Evolutionary conservation across 2,113 vertebrate genomes (phyloP).

Genomic region (Tinamus guttatus): DNA sequence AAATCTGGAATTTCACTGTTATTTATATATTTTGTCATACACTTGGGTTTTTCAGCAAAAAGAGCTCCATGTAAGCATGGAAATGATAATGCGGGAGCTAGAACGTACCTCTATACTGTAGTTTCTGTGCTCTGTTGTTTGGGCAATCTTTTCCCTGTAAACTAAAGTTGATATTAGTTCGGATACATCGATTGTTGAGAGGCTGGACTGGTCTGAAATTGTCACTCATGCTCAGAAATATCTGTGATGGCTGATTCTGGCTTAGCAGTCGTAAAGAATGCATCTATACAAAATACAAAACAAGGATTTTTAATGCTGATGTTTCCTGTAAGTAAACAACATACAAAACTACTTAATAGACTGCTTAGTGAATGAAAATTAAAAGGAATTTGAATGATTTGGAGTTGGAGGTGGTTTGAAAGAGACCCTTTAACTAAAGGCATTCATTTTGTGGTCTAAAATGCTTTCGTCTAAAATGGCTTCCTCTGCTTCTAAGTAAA

Average conservation of each 20-base stretch:
- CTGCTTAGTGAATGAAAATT: not conserved
- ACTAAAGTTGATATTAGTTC: slow-evolving; percentile 99
- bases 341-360: not conserved
- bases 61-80: not conserved
- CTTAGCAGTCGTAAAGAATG: slow-evolving; percentile 97
- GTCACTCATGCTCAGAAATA: slow-evolving; percentile 99
- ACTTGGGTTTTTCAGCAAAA: not conserved
- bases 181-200: slow-evolving; percentile 98
- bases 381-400: not conserved
- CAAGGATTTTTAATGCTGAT: not conserved
- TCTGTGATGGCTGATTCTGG: slow-evolving; percentile 99
- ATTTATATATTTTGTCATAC: not conserved
- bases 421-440: not conserved
- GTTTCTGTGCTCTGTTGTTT: slow-evolving; percentile 97
- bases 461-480: too few species aligned
- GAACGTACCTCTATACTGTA: slow-evolving; percentile 94
- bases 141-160: slow-evolving; percentile 98
- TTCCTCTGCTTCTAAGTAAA: slow-evolving; percentile 18
- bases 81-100: not conserved
- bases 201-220: slow-evolving; percentile 97
- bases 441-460: not conserved
- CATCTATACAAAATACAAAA: slow-evolving; percentile 84
- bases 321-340: not conserved
- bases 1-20: not conserved
- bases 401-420: not conserved